These are phyloP conservation scores for Drosophila stalkeri DNA, from an alignment of 2,888 invertebrate genomes.

Conservation along the genomic window DNA sequence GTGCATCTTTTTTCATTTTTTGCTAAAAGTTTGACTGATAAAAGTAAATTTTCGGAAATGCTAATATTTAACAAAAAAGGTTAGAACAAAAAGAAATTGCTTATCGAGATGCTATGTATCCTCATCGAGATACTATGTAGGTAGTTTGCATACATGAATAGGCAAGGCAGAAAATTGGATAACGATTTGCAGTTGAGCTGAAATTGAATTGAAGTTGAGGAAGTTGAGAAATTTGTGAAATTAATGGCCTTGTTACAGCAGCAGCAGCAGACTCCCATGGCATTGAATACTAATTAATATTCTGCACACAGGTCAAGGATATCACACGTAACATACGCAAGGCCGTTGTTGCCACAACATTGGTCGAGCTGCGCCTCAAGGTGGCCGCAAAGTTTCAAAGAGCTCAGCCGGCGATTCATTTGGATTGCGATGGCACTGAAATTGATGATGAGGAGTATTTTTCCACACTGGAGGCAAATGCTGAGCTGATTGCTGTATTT, in stretches of 20 bases:
- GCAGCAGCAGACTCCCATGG: not conserved
- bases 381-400: slow-evolving; percentile 90
- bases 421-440: slow-evolving; percentile 96
- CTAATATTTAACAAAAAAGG: not conserved
- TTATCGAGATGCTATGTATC: too few species aligned
- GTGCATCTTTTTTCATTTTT: not conserved
- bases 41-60: not conserved
- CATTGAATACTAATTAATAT: slow-evolving; percentile 42
- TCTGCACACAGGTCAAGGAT: slow-evolving; percentile 85
- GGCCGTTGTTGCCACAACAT: slow-evolving; percentile 91
- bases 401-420: slow-evolving; percentile 89
- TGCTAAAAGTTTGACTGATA: not conserved
- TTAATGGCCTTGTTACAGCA: not conserved
- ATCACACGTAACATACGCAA: slow-evolving; percentile 91
- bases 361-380: slow-evolving; percentile 91
- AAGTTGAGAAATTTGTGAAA: not conserved
- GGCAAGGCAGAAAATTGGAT: not conserved
- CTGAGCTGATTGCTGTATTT: slow-evolving; percentile 92
- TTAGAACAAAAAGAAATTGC: not conserved
- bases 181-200: not conserved
- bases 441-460: slow-evolving; percentile 98
- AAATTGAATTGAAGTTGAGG: not conserved
- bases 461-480: slow-evolving; percentile 93
- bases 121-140: not conserved
- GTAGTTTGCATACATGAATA: not conserved